Base-by-base conservation (phyloP, 1,140 invertebrate species). In the Drosophila littoralis region DNA sequence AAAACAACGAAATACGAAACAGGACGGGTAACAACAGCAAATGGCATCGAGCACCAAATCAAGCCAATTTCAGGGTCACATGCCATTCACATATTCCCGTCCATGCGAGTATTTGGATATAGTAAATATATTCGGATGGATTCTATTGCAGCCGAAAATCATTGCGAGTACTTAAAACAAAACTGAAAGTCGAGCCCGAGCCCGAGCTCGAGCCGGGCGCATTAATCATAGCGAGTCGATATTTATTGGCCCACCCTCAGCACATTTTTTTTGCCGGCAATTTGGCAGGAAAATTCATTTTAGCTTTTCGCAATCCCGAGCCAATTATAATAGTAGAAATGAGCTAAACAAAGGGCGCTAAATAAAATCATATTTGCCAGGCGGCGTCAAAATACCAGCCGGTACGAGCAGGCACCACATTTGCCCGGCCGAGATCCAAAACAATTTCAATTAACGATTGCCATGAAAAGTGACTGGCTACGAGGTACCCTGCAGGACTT, bases 191-290 rank as follows among this genome's bases (percentile, higher is more conserved):
- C 61, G 75, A 61, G 40, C 55, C 28, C 1, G 22, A 64, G 17
- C 17, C 17, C 17, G 17, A 22, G 22, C 22, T 3, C 0, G 22
- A 2, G 22, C 22, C 22, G 22, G 13, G 38, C 51, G 50, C 83
- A 88, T 88, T 88, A 88, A 88, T 88, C 84, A 88, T 67, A 78
- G 42, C 80, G 60, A 80, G 80, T 81, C 84, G 66, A 89, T 89
- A 78, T 84, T 84, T 80, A 86, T 79, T 81, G 80, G 61, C 12
- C 45, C 0, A 5, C 22, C 22, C 22, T 28, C 22, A 28, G 22
- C 22, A 28, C 4, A 0, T 5, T 28, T 57, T 13, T 33, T 1
- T 28, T 66, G 42, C 12, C 63, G 63, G 32, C 33, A 42, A 40
- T 69, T 52, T 61, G 67, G 33, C 38, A 42, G 48, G 6, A 17